Conservation (phyloP, 2,797 vertebrate genomes). For the Capromys pilorides region DNA sequence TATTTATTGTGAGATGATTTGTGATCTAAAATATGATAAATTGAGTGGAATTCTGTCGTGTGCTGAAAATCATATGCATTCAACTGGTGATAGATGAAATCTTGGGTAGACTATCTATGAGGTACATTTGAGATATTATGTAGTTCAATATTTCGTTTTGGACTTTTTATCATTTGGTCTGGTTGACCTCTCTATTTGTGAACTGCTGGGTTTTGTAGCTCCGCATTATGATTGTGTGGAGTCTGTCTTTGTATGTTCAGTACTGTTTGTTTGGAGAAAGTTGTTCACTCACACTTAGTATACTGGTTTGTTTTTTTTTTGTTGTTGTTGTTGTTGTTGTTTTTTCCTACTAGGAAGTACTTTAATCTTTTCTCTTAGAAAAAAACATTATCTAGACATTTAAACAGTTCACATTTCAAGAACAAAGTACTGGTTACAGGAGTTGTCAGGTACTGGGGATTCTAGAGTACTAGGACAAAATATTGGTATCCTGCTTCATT, state of each 20-base stretch:
- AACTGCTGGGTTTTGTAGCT: not conserved
- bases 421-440: too few species aligned
- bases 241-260: not conserved
- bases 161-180: not conserved
- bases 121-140: not conserved
- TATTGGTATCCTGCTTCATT: too few species aligned
- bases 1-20: not conserved
- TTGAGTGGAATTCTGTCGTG: not conserved
- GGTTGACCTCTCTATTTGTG: not conserved
- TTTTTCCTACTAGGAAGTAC: too few species aligned
- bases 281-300: not conserved
- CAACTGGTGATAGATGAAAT: not conserved
- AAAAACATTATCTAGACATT: too few species aligned
- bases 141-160: not conserved
- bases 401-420: too few species aligned
- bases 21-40: not conserved
- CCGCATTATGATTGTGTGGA: not conserved
- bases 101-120: not conserved
- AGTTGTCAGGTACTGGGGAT: too few species aligned
- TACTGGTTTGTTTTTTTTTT: too few species aligned
- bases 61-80: not conserved
- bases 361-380: too few species aligned
- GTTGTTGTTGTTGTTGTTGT: too few species aligned
- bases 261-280: not conserved
- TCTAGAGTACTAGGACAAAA: too few species aligned